Evolutionary conservation across 2,113 vertebrate species (phyloP), one percentile per base, ranked within the genome.

Genomic region (Nymphicus hollandicus): DNA sequence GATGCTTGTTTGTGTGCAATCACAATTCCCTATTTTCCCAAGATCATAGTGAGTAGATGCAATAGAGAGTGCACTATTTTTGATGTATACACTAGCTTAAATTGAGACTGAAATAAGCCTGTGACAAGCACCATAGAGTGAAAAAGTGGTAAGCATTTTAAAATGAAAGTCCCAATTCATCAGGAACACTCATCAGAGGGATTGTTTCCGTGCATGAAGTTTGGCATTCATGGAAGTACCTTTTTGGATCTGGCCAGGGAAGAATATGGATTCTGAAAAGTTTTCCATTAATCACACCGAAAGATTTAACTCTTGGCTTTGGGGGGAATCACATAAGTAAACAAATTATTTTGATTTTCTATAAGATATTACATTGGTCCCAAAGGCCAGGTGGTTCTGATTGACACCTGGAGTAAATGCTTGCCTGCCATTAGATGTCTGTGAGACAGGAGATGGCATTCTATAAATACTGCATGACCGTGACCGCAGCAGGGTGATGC

Each of bases 391-490:
- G 31, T 60, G 77, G 81, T 81, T 83, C 47, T 4, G 4, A 47
- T 79, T 93, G 60, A 72, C 86, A 71, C 83, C 66, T 76, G 63
- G 66, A 91, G n/a, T 60, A 89, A 85, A 92, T 58, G 53, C 49
- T 93, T 92, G 43, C 6, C 71, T 92, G 92, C 86, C 83, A 82
- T 84, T 76, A 87, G 66, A 86, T 46, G 80, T 87, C 86, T 91
- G 80, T 78, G 82, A 96, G 86, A 56, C 73, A 63, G 91, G 80
- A 92, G 86, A 31, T 89, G 86, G 70, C 52, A 65, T 92, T 92
- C 96, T 96, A 96, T 96, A 97, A 97, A 97, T 97, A 97, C 49
- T 56, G 53, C 63, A 82, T 94, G 94, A 91, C 88, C 86, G 79
- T 61, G 92, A 68, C 88, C 88, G 92, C 14, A 3, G 78, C 7